Percentiles rank a stretch among this genome's conserved stretches.
These are phyloP conservation scores for Cantharis rustica DNA, from an alignment of 2,888 invertebrate genomes.

Conservation along the genomic window DNA sequence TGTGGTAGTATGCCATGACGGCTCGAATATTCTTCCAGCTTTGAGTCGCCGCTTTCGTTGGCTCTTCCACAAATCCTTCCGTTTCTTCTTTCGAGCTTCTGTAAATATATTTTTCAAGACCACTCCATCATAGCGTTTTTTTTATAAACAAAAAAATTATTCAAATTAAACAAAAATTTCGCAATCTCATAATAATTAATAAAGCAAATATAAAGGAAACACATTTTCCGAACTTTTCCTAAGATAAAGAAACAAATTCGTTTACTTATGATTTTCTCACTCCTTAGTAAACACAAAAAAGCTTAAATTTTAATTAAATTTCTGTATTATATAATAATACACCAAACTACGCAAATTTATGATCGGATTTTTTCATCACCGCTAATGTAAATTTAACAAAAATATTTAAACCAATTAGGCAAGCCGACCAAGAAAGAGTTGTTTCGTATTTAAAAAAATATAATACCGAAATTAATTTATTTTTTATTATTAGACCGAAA, in stretches of 20 bases:
- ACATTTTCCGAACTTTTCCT: neutral
- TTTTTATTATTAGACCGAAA: neutral
- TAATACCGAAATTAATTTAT: neutral
- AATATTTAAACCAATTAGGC: neutral
- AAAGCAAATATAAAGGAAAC: neutral
- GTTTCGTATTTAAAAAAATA: neutral
- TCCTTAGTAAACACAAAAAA: neutral
- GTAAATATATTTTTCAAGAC: constrained; percentile 35
- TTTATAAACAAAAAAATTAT: neutral
- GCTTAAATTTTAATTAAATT: neutral
- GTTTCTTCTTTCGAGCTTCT: constrained; percentile 35
- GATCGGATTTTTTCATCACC: neutral
- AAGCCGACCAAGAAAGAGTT: neutral
- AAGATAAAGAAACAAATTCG: neutral
- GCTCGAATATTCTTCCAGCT: constrained; percentile 88
- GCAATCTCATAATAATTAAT: neutral
- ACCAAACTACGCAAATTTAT: neutral
- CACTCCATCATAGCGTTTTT: neutral
- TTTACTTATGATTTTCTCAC: neutral
- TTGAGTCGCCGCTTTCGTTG: constrained; percentile 58
- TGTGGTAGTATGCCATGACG: constrained; percentile 88
- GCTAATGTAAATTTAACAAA: neutral
- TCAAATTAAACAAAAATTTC: neutral
- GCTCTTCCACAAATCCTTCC: constrained; percentile 37
- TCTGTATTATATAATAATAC: neutral